These are phyloP conservation scores for Drosophila watanabei DNA, from an alignment of 1,140 invertebrate genomes.

Conservation along the genomic window DNA sequence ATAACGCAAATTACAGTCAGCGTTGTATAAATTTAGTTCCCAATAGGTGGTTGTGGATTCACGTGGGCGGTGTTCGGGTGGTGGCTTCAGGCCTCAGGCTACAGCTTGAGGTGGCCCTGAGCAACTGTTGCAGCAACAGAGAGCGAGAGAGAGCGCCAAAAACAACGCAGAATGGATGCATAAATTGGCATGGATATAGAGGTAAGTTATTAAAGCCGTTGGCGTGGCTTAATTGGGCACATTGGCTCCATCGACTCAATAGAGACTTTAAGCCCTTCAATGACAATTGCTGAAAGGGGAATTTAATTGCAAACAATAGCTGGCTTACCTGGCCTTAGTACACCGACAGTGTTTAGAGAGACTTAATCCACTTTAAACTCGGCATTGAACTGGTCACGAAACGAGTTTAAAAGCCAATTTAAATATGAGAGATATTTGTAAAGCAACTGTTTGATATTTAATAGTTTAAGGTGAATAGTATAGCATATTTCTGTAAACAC, in stretches of 20 bases:
- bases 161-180: conserved; percentile 55
- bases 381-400: not conserved
- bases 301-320: conserved; percentile 45
- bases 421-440: not conserved
- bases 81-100: not conserved
- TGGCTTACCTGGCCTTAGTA: conserved; percentile 19
- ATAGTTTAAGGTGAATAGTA: not conserved
- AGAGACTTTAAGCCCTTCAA: conserved; percentile 3
- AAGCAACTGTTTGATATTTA: not conserved
- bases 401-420: not conserved
- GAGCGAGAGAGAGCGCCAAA: conserved; percentile 1
- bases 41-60: conserved; percentile 20
- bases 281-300: conserved; percentile 17
- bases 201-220: conserved; percentile 29
- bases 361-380: conserved; percentile 12
- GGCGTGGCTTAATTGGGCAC: conserved; percentile 7
- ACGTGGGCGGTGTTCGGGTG: conserved; percentile 21
- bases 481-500: not conserved
- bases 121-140: conserved; percentile 64
- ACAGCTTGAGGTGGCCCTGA: conserved; percentile 11
- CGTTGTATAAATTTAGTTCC: conserved; percentile 73
- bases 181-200: conserved; percentile 35
- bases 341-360: not conserved
- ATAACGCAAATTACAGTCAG: conserved; percentile 78
- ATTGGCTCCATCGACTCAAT: conserved; percentile 5